Percentiles rank a stretch among this genome's conserved stretches.
Evolutionary conservation across 2,888 invertebrate species (phyloP).

Genomic region (Teleiodes luculella): DNA sequence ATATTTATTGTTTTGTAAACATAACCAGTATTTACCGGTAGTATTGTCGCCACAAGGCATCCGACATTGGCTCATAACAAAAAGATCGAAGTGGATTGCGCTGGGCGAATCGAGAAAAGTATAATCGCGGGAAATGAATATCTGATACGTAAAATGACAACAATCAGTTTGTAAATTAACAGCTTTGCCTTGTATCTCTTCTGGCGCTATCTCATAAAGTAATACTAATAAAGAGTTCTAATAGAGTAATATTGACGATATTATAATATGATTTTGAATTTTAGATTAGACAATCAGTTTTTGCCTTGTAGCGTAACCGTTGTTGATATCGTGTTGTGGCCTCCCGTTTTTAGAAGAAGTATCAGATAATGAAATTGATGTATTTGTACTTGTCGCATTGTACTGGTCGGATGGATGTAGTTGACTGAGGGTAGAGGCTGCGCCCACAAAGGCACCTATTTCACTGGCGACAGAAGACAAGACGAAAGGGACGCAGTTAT

Average conservation of each 20-base stretch:
- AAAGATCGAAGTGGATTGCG: background rate
- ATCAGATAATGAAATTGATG: conserved; percentile 30
- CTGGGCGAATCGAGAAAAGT: background rate
- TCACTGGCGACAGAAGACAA: no score
- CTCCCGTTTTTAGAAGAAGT: conserved; percentile 29
- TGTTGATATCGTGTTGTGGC: conserved; percentile 36
- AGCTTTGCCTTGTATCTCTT: background rate
- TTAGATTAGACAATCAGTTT: conserved; percentile 27
- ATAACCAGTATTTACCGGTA: conserved; percentile 28
- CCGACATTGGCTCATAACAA: conserved; percentile 1
- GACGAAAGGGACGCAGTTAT: no score
- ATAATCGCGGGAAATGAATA: no score
- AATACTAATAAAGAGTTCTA: background rate
- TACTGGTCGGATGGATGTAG: conserved; percentile 24
- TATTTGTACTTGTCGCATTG: conserved; percentile 31
- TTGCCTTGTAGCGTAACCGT: conserved; percentile 37
- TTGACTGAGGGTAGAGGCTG: conserved; percentile 19
- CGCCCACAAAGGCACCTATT: no score
- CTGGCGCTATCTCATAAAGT: background rate
- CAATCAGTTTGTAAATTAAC: no score
- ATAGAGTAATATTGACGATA: background rate
- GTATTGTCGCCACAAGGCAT: conserved; percentile 14
- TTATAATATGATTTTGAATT: conserved; percentile 1
- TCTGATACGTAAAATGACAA: no score
- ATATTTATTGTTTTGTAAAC: conserved; percentile 24